A percentile compares a stretch with the other conserved stretches of the same genome.
Conservation (phyloP, 2,113 vertebrate species). For the Enhydra lutris region DNA sequence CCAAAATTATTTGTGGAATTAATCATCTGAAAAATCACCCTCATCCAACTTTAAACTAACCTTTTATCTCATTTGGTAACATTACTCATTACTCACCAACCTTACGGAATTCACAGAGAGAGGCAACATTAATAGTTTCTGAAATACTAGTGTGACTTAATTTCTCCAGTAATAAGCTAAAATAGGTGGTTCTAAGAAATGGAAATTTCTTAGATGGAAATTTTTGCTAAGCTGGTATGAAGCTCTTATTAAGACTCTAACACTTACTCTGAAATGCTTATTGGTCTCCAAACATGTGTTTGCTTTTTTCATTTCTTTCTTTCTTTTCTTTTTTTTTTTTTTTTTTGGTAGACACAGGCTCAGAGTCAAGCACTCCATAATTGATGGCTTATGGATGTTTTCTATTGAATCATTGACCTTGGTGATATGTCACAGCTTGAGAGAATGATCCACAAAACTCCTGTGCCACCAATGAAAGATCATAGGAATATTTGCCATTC, state of each 20-base stretch:
- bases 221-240: constrained; percentile 29
- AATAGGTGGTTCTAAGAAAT: constrained; percentile 21
- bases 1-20: constrained; percentile 37
- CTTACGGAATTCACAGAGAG: neutral
- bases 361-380: constrained; percentile 53
- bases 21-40: constrained; percentile 49
- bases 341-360: constrained; percentile 41
- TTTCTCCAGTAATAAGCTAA: constrained; percentile 27
- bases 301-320: neutral
- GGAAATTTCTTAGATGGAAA: constrained; percentile 34
- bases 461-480: constrained; percentile 44
- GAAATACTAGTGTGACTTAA: constrained; percentile 31
- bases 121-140: constrained; percentile 15
- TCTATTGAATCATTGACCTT: constrained; percentile 61
- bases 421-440: constrained; percentile 57
- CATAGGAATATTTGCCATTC: constrained; percentile 52
- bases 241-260: constrained; percentile 32
- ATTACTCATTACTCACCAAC: constrained; percentile 18
- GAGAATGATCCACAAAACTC: constrained; percentile 54
- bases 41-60: neutral
- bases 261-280: neutral
- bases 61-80: constrained; percentile 37
- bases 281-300: constrained; percentile 56
- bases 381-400: constrained; percentile 61
- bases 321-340: neutral